Base-by-base conservation (phyloP, 2,113 vertebrate species). In the Callocephalon fimbriatum region DNA sequence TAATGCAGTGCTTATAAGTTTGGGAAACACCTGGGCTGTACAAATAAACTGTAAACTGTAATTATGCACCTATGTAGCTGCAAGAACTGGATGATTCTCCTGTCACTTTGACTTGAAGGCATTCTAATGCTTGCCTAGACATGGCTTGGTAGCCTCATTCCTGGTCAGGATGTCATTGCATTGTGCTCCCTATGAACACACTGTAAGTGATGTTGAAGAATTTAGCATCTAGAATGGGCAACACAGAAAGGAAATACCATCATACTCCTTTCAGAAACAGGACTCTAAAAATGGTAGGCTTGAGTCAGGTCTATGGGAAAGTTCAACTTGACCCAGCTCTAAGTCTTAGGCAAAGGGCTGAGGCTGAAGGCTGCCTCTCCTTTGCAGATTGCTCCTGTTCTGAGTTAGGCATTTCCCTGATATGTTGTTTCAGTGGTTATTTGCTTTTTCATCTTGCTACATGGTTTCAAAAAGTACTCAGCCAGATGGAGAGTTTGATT, bases 401-500 rank as follows among this genome's bases (percentile, higher is more conserved):
- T 9, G 27, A 66, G 42, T 23, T 2, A 19, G 18, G 21, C n/a
- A 27, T 84, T 80, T 86, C 7, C 9, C 26, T 3, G 3, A 1
- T 20, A 23, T 31, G 35, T 47, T 81, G 6, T 90, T 94, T 66
- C 54, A 44, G 81, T 72, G 51, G 19, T 79, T 93, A 37, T 58
- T 92, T 88, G 62, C 74, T 79, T 62, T 95, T 91, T 75, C 29
- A 26, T 74, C 47, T 80, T 66, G 35, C 80, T 81, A 13, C 32
- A 47, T 38, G 67, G 70, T 73, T 75, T 91, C 70, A 72, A 5
- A 85, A 94, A 78, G 37, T 87, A 67, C 47, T 94, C 61, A 61
- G 84, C 38, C 77, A 87, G 73, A 87, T 89, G 53, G 68, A 16
- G 58, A 40, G 40, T 95, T 95, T 90, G 91, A 76, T 95, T 89